Evolutionary conservation across 2,113 vertebrate species (phyloP), one percentile per base, ranked within the genome.

Genomic region (Osmerus mordax): DNA sequence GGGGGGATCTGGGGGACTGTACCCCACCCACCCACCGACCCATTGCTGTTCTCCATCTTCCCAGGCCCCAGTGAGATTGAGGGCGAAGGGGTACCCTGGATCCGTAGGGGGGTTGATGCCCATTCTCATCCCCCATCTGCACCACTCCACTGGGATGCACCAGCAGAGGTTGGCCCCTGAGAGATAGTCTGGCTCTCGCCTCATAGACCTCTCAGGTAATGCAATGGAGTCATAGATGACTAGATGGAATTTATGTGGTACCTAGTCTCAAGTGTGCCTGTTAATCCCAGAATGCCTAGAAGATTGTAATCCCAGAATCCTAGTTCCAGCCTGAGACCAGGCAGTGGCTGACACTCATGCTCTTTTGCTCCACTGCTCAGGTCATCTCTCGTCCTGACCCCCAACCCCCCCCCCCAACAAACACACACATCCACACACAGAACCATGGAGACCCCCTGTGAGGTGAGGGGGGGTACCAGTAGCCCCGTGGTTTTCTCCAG

Each of bases 401-500:
- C 25, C n/a, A n/a, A n/a, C n/a, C 16, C 53, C n/a, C 53, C 29
- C 54, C 16, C 52, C 54, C 53, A 32, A 14, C 4, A 19, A 68
- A 55, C 18, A 53, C 81, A 78, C 74, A 81, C 81, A 78, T 83
- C 81, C 83, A 83, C 87, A 84, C 73, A 77, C 60, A 70, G 75
- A 74, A 54, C 25, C 74, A 75, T 52, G 58, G 81, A 78, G 78
- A 86, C 84, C 83, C 83, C 80, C 82, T 12, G 75, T 81, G 83
- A 77, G 83, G 78, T 76, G 84, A 79, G 80, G 81, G 87, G 84
- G 80, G 88, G 84, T 77, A 80, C 86, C 83, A 72, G 88, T 86
- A 66, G 81, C 88, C 87, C 86, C 58, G 79, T 72, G 78, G 86
- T 71, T 84, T 73, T 58, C 70, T 78, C 70, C 79, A 80, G 82